phyloP scores from a whole-genome alignment of 1,140 invertebrate genomes.

The Sitophilus oryzae region DNA sequence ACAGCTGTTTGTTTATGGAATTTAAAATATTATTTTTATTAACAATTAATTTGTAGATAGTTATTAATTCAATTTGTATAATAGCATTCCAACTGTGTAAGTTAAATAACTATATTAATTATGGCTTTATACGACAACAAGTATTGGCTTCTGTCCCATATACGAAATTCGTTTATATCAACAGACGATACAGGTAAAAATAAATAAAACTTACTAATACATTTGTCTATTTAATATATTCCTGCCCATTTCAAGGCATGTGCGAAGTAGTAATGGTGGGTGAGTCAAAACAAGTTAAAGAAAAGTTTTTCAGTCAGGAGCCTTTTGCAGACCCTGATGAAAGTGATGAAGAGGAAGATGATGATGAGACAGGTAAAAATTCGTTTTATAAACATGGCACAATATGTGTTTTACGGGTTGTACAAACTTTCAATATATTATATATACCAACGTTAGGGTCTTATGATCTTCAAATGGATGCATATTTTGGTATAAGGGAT shows the following conservation, averaged over 20 bases:
- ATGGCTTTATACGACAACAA: conserved; percentile 93
- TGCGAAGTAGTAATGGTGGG: conserved; percentile 65
- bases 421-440: too few species aligned
- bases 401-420: neutral
- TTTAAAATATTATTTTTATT: too few species aligned
- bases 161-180: conserved; percentile 90
- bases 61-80: too few species aligned
- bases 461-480: conserved; percentile 66
- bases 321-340: conserved; percentile 71
- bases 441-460: conserved; percentile 55
- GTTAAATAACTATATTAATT: too few species aligned
- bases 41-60: too few species aligned
- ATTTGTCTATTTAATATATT: neutral
- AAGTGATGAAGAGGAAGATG: conserved; percentile 68
- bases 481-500: conserved; percentile 67
- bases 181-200: conserved; percentile 81
- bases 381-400: neutral
- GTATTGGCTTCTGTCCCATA: conserved; percentile 87
- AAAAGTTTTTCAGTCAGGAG: conserved; percentile 47
- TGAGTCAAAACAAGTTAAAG: conserved; percentile 54
- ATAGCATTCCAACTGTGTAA: too few species aligned
- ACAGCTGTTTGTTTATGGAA: too few species aligned
- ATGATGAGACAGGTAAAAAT: conserved; percentile 43
- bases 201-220: neutral
- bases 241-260: conserved; percentile 49